Conservation (phyloP, 2,797 vertebrate genomes). For the Myoxocephalus aenaeus region DNA sequence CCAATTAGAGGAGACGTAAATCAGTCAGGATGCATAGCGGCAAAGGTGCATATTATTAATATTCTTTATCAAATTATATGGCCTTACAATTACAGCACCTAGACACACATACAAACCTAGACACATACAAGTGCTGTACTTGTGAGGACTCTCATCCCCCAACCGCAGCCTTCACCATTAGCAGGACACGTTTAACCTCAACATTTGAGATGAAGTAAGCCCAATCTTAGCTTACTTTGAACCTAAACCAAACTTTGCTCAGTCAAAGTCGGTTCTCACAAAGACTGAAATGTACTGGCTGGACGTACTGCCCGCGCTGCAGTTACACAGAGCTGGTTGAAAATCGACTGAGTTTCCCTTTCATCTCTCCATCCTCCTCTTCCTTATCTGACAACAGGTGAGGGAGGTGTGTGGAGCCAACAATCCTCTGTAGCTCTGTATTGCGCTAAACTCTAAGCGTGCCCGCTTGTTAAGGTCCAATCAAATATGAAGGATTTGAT, state of each 20-base stretch:
- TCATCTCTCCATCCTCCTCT: not conserved
- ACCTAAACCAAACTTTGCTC: not conserved
- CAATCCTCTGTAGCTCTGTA: not conserved
- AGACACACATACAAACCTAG: not conserved
- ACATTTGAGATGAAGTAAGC: not conserved
- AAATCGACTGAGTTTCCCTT: not conserved
- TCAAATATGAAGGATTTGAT: not conserved
- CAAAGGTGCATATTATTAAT: constrained; percentile 11
- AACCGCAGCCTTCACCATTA: not conserved
- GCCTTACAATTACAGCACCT: not conserved
- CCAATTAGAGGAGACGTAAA: constrained; percentile 28
- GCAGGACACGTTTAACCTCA: not conserved
- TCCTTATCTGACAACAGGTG: not conserved
- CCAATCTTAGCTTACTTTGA: not conserved
- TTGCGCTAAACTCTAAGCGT: not conserved
- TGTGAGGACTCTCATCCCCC: not conserved
- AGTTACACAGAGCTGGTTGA: not conserved
- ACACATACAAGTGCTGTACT: not conserved
- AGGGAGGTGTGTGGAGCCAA: not conserved
- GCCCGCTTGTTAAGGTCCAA: not conserved
- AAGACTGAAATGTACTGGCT: not conserved
- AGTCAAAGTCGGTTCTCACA: not conserved
- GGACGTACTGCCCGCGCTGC: too few species aligned
- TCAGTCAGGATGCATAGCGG: not conserved
- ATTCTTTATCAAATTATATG: constrained; percentile 24